phyloP scores from a whole-genome alignment of 2,113 vertebrate species.

The Dasyprocta punctata region DNA sequence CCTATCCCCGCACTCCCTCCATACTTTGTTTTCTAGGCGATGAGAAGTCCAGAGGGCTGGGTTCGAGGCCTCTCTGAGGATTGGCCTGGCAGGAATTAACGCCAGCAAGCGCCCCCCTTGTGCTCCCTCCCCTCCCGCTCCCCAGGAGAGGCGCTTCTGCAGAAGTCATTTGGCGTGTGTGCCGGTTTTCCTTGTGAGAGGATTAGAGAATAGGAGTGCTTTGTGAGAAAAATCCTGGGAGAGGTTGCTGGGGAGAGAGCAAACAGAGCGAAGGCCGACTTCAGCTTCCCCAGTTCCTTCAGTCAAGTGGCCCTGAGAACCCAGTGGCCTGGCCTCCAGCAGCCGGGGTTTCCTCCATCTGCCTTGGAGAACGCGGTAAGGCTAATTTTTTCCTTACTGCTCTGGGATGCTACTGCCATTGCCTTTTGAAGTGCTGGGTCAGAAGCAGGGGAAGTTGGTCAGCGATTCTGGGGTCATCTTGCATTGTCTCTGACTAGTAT shows the following conservation, averaged over 20 bases:
- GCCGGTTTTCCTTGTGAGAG: slow-evolving; percentile 81
- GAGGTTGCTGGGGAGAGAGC: slow-evolving; percentile 83
- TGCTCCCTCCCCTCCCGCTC: slow-evolving; percentile 49
- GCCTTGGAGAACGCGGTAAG: slow-evolving; percentile 87
- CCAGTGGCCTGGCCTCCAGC: slow-evolving; percentile 80
- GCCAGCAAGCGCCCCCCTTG: slow-evolving; percentile 62
- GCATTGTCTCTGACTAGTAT: slow-evolving; percentile 81
- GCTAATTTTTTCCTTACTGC: slow-evolving; percentile 72
- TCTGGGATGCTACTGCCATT: slow-evolving; percentile 80
- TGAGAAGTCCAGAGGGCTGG: neutral
- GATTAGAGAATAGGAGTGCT: slow-evolving; percentile 87
- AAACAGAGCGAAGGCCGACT: slow-evolving; percentile 81
- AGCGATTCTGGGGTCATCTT: slow-evolving; percentile 77
- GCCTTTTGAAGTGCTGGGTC: slow-evolving; percentile 68
- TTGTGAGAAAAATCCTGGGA: slow-evolving; percentile 86
- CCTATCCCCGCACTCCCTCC: neutral
- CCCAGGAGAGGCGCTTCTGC: slow-evolving; percentile 82
- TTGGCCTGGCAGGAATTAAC: slow-evolving; percentile 51
- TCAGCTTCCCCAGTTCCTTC: slow-evolving; percentile 83
- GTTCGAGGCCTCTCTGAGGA: slow-evolving; percentile 56
- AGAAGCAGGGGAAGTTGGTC: slow-evolving; percentile 81
- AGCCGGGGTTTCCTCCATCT: slow-evolving; percentile 78
- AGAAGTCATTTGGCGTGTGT: slow-evolving; percentile 84
- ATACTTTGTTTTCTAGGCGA: neutral
- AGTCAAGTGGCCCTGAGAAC: slow-evolving; percentile 80